Evolutionary conservation across 2,888 invertebrate species (phyloP).

Genomic region (Fissipunctia ypsillon): DNA sequence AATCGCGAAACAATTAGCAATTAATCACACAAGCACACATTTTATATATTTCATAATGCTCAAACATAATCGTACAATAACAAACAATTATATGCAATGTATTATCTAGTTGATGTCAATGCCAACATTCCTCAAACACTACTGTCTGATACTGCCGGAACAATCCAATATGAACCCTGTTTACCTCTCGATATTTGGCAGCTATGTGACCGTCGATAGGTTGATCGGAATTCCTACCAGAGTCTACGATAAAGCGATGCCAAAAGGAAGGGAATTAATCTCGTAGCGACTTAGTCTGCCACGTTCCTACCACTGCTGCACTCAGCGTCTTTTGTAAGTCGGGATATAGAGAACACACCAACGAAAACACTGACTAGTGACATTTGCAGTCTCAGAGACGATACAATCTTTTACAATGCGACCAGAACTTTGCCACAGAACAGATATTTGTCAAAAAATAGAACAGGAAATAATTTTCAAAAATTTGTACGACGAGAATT

Average conservation of each 20-base stretch:
- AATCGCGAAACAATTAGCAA: slow-evolving; percentile 38
- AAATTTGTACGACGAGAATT: neutral
- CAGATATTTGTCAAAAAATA: slow-evolving; percentile 15
- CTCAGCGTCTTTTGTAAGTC: neutral
- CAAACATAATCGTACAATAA: slow-evolving; percentile 32
- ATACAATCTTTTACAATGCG: slow-evolving; percentile 1
- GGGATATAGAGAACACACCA: neutral
- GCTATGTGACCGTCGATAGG: slow-evolving; percentile 27
- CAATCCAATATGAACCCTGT: slow-evolving; percentile 31
- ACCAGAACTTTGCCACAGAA: too few relatives aligned
- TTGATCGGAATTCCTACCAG: slow-evolving; percentile 39
- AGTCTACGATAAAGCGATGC: slow-evolving; percentile 40
- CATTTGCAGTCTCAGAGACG: neutral
- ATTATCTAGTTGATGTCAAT: slow-evolving; percentile 30
- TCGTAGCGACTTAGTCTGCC: slow-evolving; percentile 1
- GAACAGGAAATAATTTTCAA: slow-evolving; percentile 13
- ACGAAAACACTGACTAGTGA: neutral
- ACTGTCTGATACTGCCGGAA: slow-evolving; percentile 52
- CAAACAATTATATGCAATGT: slow-evolving; percentile 23
- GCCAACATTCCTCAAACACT: slow-evolving; percentile 49
- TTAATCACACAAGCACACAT: slow-evolving; percentile 27
- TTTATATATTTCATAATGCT: slow-evolving; percentile 39
- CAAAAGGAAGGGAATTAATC: slow-evolving; percentile 52
- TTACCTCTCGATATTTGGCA: slow-evolving; percentile 60
- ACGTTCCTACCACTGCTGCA: neutral